Conservation (phyloP, 2,113 vertebrate genomes). For the Larimichthys polyactis region DNA sequence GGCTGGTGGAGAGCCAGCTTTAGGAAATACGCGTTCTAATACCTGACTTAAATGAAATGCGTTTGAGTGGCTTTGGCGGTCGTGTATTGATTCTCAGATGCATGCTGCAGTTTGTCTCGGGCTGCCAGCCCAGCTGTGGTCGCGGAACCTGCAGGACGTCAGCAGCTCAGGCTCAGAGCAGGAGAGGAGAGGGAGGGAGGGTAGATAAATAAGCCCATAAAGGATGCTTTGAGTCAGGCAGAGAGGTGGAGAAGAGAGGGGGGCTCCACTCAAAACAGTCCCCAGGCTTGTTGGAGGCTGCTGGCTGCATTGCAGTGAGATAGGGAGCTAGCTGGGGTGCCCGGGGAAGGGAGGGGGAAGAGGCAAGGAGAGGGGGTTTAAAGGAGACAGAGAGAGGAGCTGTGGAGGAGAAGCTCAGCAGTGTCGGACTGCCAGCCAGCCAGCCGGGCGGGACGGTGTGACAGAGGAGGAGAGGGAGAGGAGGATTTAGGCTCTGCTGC, state of each 20-base stretch:
- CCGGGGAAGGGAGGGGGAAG: slow-evolving; percentile 27
- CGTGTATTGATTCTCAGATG: slow-evolving; percentile 52
- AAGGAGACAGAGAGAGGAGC: slow-evolving; percentile 45
- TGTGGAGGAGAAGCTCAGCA: slow-evolving; percentile 51
- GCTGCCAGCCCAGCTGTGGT: slow-evolving; percentile 45
- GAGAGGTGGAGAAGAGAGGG: slow-evolving; percentile 67
- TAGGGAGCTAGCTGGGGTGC: slow-evolving; percentile 47
- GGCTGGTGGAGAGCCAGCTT: neutral
- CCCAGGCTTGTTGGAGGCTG: slow-evolving; percentile 65
- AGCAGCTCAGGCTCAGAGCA: slow-evolving; percentile 53
- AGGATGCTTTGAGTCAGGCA: slow-evolving; percentile 82
- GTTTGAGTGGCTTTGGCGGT: slow-evolving; percentile 23
- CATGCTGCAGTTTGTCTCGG: slow-evolving; percentile 54
- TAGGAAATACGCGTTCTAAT: slow-evolving; percentile 3
- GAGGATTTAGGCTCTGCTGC: slow-evolving; percentile 64
- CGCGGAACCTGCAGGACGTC: slow-evolving; percentile 69
- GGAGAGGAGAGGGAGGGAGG: slow-evolving; percentile 53
- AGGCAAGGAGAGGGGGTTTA: slow-evolving; percentile 10
- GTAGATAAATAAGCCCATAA: slow-evolving; percentile 84
- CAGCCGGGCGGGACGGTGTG: slow-evolving; percentile 32
- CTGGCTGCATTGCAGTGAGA: slow-evolving; percentile 76
- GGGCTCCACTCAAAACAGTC: slow-evolving; percentile 75
- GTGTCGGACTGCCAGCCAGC: slow-evolving; percentile 27
- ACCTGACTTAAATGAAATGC: slow-evolving; percentile 39
- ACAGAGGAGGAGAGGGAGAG: slow-evolving; percentile 45